phyloP scores from a whole-genome alignment of 1,140 invertebrate genomes.

The Sitobion miscanthi region DNA sequence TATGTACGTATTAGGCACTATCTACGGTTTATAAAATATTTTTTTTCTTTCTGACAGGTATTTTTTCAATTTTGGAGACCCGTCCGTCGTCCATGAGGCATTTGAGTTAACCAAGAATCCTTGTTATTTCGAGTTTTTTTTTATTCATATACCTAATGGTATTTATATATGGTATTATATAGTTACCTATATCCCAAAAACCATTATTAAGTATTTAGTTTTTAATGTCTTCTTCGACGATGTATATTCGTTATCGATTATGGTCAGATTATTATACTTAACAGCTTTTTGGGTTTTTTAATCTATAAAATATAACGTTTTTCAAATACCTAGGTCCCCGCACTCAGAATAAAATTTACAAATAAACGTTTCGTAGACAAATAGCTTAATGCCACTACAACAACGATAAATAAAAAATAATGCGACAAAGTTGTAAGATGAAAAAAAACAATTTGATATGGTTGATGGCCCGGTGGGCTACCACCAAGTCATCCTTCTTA shows the following conservation, averaged over 20 bases:
- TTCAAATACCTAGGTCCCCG: neutral
- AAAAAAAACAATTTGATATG: no score
- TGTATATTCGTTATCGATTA: no score
- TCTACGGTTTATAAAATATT: neutral
- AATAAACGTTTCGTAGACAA: no score
- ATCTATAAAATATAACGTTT: neutral
- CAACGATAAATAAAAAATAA: no score
- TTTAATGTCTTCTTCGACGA: neutral
- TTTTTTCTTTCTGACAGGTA: neutral
- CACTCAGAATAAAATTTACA: neutral
- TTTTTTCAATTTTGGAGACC: neutral
- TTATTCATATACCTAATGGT: neutral
- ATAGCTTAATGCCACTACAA: no score
- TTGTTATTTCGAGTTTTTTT: neutral
- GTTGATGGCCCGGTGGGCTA: no score
- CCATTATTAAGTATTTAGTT: neutral
- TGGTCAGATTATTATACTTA: neutral
- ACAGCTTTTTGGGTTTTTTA: neutral
- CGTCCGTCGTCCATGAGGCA: neutral
- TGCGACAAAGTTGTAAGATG: no score
- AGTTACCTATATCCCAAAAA: neutral
- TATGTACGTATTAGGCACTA: neutral
- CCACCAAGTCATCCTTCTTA: no score
- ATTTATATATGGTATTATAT: neutral
- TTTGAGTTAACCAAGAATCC: neutral